Evolutionary conservation across 1,140 invertebrate species (phyloP).

Genomic region (Drosophila watanabei): DNA sequence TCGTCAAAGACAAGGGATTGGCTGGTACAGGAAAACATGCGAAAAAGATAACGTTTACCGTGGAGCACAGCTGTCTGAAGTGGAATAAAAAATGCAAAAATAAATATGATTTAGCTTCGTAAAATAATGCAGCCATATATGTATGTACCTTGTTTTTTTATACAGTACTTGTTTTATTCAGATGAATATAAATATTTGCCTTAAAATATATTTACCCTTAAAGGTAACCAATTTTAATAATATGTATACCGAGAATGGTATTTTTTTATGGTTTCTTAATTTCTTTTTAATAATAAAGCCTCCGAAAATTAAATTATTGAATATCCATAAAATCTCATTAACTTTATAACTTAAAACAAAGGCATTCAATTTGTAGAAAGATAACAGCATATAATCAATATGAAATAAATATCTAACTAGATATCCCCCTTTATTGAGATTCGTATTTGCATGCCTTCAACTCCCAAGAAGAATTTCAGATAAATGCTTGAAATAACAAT

Average conservation of each 20-base stretch:
- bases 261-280: too few species aligned
- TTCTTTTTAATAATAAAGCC: neutral
- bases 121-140: neutral
- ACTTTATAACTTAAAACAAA: neutral
- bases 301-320: neutral
- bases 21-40: conserved; percentile 11
- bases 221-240: neutral
- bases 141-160: neutral
- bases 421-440: neutral
- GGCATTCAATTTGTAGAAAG: too few species aligned
- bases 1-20: conserved; percentile 16
- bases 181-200: neutral
- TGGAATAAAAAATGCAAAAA: neutral
- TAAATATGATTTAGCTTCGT: conserved; percentile 3
- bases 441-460: too few species aligned
- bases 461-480: neutral
- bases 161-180: neutral
- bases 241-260: too few species aligned
- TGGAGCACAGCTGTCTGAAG: neutral
- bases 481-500: conserved; percentile 6
- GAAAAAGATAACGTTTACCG: neutral
- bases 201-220: neutral
- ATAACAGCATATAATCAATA: neutral
- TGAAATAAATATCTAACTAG: neutral
- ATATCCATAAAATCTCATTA: neutral